Evolutionary conservation across 1,140 invertebrate genomes (phyloP).

Genomic region (Drosophila ercepeae): DNA sequence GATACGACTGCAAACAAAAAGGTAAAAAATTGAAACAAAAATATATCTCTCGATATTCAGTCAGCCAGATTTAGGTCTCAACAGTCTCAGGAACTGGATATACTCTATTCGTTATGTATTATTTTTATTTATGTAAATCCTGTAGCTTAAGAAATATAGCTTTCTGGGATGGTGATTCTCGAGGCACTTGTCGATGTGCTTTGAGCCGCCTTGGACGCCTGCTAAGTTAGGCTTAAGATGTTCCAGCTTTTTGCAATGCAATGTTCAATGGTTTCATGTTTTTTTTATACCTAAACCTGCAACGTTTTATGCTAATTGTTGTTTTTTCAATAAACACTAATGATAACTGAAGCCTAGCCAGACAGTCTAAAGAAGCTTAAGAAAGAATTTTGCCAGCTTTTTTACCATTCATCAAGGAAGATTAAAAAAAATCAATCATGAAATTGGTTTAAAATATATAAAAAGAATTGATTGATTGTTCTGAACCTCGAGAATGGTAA

Average conservation of each 20-base stretch:
- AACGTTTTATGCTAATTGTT: conserved; percentile 43
- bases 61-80: conserved; percentile 22
- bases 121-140: background rate
- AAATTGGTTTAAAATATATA: too few relatives aligned
- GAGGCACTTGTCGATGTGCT: background rate
- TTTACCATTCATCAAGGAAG: background rate
- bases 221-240: conserved; percentile 62
- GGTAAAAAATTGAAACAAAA: conserved; percentile 61
- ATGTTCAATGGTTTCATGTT: conserved; percentile 63
- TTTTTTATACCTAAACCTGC: conserved; percentile 21
- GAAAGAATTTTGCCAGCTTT: background rate
- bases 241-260: conserved; percentile 49
- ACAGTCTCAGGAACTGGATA: conserved; percentile 8
- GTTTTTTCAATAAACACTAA: conserved; percentile 47
- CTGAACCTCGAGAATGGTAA: background rate
- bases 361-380: conserved; percentile 1
- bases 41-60: conserved; percentile 17
- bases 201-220: conserved; percentile 6
- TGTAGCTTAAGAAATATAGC: background rate
- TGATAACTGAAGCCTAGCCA: conserved; percentile 35
- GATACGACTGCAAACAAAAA: conserved; percentile 84
- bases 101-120: conserved; percentile 2
- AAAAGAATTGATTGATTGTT: too few relatives aligned
- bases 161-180: background rate
- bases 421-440: background rate